These are phyloP conservation scores for Heliornis fulica DNA, from an alignment of 2,113 vertebrate species.

Conservation along the genomic window DNA sequence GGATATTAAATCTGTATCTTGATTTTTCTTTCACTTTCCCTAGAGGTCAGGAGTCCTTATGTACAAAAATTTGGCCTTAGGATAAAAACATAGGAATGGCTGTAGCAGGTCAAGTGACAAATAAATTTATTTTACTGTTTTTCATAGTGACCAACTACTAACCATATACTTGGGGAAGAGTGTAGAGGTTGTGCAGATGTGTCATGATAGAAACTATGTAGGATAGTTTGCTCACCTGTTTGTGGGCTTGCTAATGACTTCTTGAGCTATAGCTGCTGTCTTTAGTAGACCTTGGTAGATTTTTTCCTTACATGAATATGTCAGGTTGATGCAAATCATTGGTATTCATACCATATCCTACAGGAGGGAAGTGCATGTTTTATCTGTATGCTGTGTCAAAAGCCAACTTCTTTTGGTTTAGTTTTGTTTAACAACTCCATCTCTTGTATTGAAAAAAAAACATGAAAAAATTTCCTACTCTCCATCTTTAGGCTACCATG, in stretches of 20 bases:
- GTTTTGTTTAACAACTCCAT: background rate
- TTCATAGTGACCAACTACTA: background rate
- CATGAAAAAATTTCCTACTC: background rate
- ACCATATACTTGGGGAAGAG: background rate
- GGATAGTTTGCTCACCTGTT: background rate
- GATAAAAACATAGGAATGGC: background rate
- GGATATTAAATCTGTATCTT: background rate
- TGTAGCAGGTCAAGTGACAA: background rate
- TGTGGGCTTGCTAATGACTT: background rate
- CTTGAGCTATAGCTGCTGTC: background rate
- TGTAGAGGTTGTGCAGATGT: background rate
- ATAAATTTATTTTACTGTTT: background rate
- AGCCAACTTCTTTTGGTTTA: background rate
- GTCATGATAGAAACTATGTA: background rate
- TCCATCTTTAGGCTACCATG: background rate
- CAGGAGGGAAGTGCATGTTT: background rate
- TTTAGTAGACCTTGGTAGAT: background rate
- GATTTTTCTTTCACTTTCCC: background rate
- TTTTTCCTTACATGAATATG: background rate
- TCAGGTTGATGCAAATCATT: background rate
- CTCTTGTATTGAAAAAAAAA: background rate
- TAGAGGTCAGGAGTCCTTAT: background rate
- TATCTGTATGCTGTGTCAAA: background rate
- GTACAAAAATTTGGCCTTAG: background rate
- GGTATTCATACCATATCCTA: background rate